Evolutionary conservation across 2,888 invertebrate species (phyloP).

Genomic region (Buathra laborator): DNA sequence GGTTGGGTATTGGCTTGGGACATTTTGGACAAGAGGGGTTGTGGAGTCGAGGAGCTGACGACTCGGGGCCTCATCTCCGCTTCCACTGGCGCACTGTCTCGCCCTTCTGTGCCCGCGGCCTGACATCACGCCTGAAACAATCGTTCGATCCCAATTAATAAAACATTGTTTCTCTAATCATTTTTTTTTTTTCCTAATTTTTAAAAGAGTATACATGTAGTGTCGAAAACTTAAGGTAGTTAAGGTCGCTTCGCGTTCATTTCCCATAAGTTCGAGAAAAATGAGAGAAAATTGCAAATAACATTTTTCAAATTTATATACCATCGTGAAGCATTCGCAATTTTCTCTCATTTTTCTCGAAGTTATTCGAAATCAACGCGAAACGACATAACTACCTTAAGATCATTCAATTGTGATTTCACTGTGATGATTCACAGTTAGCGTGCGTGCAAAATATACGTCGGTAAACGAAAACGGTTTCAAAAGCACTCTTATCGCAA

Average conservation of each 20-base stretch:
- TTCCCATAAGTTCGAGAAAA: no score
- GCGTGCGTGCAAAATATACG: neutral
- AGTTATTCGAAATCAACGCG: no score
- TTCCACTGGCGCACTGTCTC: slow-evolving; percentile 83
- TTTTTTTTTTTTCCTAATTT: neutral
- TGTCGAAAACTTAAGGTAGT: slow-evolving; percentile 24
- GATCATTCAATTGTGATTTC: neutral
- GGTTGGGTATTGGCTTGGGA: slow-evolving; percentile 84
- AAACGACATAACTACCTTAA: neutral
- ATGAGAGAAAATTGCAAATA: no score
- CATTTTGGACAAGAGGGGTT: slow-evolving; percentile 83
- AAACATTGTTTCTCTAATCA: neutral
- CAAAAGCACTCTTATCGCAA: no score
- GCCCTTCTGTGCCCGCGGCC: slow-evolving; percentile 84
- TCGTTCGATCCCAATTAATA: slow-evolving; percentile 39
- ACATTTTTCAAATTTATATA: no score
- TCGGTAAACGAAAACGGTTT: neutral
- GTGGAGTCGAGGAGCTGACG: slow-evolving; percentile 77
- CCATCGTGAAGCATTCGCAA: no score
- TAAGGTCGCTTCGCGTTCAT: no score
- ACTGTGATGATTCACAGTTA: neutral
- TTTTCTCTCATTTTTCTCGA: no score
- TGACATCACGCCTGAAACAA: slow-evolving; percentile 87
- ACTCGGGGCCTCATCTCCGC: slow-evolving; percentile 79
- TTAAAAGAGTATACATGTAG: slow-evolving; percentile 38